Conservation (phyloP, 2,797 vertebrate genomes). For the Taenioides sp. region DNA sequence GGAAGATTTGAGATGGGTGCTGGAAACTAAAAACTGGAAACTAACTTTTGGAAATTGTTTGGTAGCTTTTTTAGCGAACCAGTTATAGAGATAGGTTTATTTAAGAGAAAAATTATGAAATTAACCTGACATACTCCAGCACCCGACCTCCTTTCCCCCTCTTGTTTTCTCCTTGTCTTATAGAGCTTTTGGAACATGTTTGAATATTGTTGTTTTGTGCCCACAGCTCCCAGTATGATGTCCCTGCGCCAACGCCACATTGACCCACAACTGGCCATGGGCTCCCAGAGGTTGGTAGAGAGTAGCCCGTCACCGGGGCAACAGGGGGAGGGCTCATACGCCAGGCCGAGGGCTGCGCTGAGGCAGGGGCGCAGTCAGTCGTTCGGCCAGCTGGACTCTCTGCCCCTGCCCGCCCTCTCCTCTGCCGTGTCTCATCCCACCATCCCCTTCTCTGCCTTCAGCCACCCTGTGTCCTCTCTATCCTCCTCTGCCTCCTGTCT, state of each 20-base stretch:
- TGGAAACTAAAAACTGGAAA: slow-evolving; percentile 23
- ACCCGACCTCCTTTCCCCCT: slow-evolving; percentile 29
- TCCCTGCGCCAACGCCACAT: slow-evolving; percentile 91
- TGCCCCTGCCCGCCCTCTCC: slow-evolving; percentile 74
- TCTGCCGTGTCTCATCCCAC: slow-evolving; percentile 78
- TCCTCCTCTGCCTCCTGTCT: slow-evolving; percentile 64
- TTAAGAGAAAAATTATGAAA: too few species aligned
- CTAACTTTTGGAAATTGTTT: not conserved
- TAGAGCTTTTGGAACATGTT: not conserved
- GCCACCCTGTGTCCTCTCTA: slow-evolving; percentile 60
- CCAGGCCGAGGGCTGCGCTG: slow-evolving; percentile 78
- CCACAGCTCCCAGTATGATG: slow-evolving; percentile 91
- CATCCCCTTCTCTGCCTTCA: slow-evolving; percentile 61
- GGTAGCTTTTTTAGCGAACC: not conserved
- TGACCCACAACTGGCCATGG: slow-evolving; percentile 87
- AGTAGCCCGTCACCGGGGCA: slow-evolving; percentile 74
- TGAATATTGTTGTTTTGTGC: slow-evolving; percentile 62
- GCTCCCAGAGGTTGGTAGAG: slow-evolving; percentile 99
- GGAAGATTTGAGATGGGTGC: slow-evolving; percentile 30
- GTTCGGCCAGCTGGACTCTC: slow-evolving; percentile 81
- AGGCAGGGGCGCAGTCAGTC: slow-evolving; percentile 87
- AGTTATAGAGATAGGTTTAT: not conserved
- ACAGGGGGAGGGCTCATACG: slow-evolving; percentile 73
- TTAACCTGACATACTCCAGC: slow-evolving; percentile 15
- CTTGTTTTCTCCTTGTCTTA: not conserved